A percentile compares a stretch with the other conserved stretches of the same genome.
These are phyloP conservation scores for Ptychadena robeensis DNA, from an alignment of 2,797 vertebrate genomes.

Conservation along the genomic window DNA sequence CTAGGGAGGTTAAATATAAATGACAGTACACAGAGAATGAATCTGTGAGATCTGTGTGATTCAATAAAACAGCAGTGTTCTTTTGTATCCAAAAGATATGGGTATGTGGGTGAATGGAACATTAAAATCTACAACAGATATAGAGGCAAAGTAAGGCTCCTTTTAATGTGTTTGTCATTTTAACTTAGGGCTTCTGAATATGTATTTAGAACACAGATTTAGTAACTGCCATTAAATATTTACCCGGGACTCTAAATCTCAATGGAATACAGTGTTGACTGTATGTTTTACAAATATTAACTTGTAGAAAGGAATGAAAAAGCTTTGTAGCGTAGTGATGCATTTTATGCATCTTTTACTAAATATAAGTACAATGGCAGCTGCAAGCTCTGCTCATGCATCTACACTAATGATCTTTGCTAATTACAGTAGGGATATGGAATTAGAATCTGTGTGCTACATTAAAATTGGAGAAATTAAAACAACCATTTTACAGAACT, in stretches of 20 bases:
- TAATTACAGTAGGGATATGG: constrained; percentile 70
- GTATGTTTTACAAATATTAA: constrained; percentile 1
- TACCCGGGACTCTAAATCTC: not conserved
- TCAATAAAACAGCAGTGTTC: no score
- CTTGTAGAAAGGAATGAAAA: not conserved
- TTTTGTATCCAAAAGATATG: no score
- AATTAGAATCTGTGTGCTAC: constrained; percentile 65
- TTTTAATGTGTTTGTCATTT: no score
- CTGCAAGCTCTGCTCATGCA: constrained; percentile 62
- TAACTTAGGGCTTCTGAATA: no score
- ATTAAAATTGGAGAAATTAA: constrained; percentile 73
- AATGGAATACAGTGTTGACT: not conserved
- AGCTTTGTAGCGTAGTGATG: constrained; percentile 27
- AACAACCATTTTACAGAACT: constrained; percentile 66
- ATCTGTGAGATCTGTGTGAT: no score
- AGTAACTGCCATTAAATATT: no score
- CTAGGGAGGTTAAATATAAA: no score
- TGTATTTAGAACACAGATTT: no score
- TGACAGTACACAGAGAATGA: no score
- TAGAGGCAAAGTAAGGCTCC: no score
- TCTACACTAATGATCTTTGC: constrained; percentile 68
- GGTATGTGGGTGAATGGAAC: no score
- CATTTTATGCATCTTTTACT: constrained; percentile 58
- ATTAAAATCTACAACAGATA: no score
- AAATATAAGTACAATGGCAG: constrained; percentile 65